phyloP scores from a whole-genome alignment of 2,113 vertebrate species.

The Mungos mungo region DNA sequence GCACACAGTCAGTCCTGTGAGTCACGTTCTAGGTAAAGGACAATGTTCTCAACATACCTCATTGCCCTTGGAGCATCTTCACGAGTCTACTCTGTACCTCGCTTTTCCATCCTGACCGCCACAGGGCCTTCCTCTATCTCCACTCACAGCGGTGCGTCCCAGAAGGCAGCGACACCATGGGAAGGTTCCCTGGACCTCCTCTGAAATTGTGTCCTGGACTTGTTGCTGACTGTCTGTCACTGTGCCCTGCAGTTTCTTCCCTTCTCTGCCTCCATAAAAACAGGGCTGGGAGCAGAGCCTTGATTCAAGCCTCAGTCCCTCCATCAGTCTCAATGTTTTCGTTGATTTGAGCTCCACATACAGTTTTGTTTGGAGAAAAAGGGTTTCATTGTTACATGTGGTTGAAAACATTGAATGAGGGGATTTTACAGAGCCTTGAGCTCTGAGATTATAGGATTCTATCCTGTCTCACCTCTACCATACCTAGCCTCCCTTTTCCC shows the following conservation, averaged over 20 bases:
- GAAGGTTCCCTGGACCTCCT: neutral
- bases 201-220: neutral
- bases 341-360: neutral
- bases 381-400: neutral
- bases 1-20: neutral
- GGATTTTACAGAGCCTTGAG: neutral
- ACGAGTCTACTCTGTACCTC: fast-evolving
- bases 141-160: neutral
- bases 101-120: neutral
- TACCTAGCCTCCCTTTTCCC: neutral
- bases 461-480: neutral
- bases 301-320: neutral
- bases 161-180: neutral
- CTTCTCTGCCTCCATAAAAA: neutral
- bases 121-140: neutral
- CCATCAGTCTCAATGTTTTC: neutral
- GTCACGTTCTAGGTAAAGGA: neutral
- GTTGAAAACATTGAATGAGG: neutral
- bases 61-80: neutral
- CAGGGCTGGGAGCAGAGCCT: neutral
- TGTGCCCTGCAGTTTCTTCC: neutral
- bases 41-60: neutral
- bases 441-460: neutral
- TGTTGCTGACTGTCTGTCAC: neutral
- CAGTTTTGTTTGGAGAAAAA: neutral